Percentiles rank a stretch among this genome's conserved stretches.
These are phyloP conservation scores for Batillaria attramentaria DNA, from an alignment of 1,140 invertebrate species.

Conservation along the genomic window DNA sequence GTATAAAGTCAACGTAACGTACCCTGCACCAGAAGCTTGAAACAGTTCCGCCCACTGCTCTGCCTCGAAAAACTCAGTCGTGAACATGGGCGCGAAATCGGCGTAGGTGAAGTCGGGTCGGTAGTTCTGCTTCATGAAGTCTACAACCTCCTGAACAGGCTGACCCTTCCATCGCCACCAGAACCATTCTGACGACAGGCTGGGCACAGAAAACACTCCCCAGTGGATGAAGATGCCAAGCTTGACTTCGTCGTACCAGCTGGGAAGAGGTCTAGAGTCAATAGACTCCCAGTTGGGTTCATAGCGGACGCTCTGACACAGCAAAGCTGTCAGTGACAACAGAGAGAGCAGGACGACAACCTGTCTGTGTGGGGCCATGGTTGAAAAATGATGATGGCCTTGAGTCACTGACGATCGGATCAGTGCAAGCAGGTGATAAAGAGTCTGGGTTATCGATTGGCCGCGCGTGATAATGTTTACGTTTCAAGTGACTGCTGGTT, in stretches of 20 bases:
- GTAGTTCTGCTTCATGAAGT: constrained; percentile 61
- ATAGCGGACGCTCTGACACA: constrained; percentile 32
- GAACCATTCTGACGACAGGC: constrained; percentile 65
- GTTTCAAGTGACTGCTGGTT: no score
- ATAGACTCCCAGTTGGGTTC: constrained; percentile 68
- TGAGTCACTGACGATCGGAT: no score
- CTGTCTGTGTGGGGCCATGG: no score
- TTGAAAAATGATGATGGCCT: no score
- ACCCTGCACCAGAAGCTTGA: constrained; percentile 56
- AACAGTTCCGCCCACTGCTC: constrained; percentile 57
- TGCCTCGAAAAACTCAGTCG: constrained; percentile 56
- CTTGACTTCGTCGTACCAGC: constrained; percentile 72
- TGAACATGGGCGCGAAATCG: constrained; percentile 60
- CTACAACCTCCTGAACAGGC: constrained; percentile 37
- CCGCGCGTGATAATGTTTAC: no score
- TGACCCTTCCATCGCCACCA: constrained; percentile 64
- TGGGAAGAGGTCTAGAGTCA: constrained; percentile 68
- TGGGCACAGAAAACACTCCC: constrained; percentile 69
- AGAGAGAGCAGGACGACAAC: no score
- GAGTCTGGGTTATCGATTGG: no score
- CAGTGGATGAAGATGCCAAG: constrained; percentile 73
- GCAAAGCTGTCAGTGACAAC: background rate
- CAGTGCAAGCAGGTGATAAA: no score
- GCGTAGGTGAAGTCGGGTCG: constrained; percentile 61
- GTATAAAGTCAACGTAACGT: constrained; percentile 31